Conservation (phyloP, 2,797 vertebrate genomes). For the Cryptoprocta ferox region DNA sequence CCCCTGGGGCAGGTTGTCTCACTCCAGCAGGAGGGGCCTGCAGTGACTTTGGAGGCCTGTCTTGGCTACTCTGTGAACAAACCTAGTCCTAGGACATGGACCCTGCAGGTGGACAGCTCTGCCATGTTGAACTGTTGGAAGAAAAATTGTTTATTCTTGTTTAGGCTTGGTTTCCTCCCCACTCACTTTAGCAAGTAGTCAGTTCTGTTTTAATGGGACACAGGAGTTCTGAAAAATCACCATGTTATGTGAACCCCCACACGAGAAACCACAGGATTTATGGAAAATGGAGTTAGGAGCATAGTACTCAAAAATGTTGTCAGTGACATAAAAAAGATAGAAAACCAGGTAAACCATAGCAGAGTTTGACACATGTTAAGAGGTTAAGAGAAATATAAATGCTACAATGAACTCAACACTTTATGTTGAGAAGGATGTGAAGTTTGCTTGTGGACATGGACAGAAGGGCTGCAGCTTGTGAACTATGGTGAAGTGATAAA, state of each 20-base stretch:
- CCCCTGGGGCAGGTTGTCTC: neutral
- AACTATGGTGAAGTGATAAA: neutral
- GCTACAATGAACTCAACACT: neutral
- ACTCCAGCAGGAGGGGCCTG: neutral
- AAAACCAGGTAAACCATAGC: neutral
- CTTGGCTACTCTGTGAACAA: neutral
- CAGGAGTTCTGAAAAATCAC: neutral
- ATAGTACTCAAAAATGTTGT: neutral
- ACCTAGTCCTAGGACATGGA: neutral
- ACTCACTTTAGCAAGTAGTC: neutral
- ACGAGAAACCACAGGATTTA: neutral
- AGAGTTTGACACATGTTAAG: neutral
- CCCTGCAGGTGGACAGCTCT: neutral
- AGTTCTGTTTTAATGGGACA: neutral
- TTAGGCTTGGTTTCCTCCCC: neutral
- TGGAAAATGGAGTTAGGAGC: neutral
- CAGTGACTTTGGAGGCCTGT: neutral
- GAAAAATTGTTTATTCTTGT: neutral
- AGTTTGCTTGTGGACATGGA: neutral
- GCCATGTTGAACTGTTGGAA: neutral
- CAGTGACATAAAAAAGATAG: neutral
- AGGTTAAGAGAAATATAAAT: neutral
- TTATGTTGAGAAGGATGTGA: neutral
- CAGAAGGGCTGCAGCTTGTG: neutral
- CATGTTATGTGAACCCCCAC: neutral